These are phyloP conservation scores for Muscicapa striata DNA, from an alignment of 2,797 vertebrate genomes.

Conservation along the genomic window DNA sequence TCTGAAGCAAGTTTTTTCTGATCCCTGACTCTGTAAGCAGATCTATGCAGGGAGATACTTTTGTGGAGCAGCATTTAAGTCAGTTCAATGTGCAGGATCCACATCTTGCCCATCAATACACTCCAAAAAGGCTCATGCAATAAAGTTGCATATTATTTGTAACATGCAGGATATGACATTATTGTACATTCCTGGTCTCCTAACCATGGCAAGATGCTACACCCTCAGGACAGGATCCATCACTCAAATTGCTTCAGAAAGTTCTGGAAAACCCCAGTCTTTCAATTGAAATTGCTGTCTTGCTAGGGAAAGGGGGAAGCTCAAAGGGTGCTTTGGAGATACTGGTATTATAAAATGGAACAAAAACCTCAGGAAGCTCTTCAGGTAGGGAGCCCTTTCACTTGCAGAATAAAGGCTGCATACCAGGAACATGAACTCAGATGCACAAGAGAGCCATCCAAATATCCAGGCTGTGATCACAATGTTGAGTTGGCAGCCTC, in stretches of 20 bases:
- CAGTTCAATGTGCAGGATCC: background rate
- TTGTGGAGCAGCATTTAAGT: background rate
- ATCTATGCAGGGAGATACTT: background rate
- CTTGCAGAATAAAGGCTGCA: background rate
- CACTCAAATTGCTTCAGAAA: background rate
- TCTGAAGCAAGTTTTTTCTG: background rate
- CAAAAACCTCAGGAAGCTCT: background rate
- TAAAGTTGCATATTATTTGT: background rate
- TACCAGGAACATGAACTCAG: background rate
- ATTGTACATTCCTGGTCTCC: background rate
- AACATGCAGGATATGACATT: background rate
- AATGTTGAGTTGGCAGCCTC: background rate
- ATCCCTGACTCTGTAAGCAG: background rate
- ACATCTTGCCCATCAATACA: background rate
- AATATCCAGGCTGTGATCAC: background rate
- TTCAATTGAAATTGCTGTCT: background rate
- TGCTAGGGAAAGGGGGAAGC: background rate
- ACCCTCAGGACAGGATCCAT: background rate
- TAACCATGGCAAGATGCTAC: background rate
- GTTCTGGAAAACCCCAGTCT: background rate
- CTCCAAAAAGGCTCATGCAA: background rate
- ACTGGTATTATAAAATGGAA: background rate
- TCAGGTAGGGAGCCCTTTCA: background rate
- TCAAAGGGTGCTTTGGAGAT: background rate
- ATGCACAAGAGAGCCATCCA: background rate